These are phyloP conservation scores for Sminthurides bifidus DNA, from an alignment of 1,140 invertebrate genomes.

Conservation along the genomic window DNA sequence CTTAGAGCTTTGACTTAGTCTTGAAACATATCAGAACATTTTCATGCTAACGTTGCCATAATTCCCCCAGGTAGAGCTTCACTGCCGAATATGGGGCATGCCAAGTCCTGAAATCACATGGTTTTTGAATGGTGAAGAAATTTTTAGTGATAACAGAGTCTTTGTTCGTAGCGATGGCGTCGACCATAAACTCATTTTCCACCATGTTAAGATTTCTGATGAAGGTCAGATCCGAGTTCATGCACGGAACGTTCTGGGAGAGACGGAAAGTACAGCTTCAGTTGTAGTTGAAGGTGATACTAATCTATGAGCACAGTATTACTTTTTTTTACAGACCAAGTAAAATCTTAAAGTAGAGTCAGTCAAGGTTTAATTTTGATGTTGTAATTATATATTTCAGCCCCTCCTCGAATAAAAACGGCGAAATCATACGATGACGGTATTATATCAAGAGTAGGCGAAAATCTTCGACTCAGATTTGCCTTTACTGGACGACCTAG, in stretches of 20 bases:
- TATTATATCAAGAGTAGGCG: constrained; percentile 72
- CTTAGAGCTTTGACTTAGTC: background rate
- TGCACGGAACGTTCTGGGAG: background rate
- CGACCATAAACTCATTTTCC: constrained; percentile 48
- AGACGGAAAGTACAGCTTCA: background rate
- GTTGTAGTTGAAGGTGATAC: background rate
- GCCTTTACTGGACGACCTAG: constrained; percentile 76
- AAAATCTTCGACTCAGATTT: constrained; percentile 74
- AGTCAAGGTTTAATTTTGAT: background rate
- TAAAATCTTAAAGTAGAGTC: background rate
- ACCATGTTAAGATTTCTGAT: constrained; percentile 58
- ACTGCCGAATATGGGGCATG: constrained; percentile 44
- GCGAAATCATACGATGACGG: constrained; percentile 75
- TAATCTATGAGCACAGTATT: background rate
- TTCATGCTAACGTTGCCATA: background rate
- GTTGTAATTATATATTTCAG: constrained; percentile 37
- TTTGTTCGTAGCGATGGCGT: background rate
- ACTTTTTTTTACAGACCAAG: background rate
- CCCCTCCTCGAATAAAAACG: constrained; percentile 61
- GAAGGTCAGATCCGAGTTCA: constrained; percentile 48
- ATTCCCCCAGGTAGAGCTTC: constrained; percentile 23
- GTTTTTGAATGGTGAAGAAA: constrained; percentile 65
- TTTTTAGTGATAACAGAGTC: background rate
- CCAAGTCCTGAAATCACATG: constrained; percentile 66
- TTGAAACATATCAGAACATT: background rate